Evolutionary conservation across 2,888 invertebrate species (phyloP).

Genomic region (Drosophila tanythrix): DNA sequence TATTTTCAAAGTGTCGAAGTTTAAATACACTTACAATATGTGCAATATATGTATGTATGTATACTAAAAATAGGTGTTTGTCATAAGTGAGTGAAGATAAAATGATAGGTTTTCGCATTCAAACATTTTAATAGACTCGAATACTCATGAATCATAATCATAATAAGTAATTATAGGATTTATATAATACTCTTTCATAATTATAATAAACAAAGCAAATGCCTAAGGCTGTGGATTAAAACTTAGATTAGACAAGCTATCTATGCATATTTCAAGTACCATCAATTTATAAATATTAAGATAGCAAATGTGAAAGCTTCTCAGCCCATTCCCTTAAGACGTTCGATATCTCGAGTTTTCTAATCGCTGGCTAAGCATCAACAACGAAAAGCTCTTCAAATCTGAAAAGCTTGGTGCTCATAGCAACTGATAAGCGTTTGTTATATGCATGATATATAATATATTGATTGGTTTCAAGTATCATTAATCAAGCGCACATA

Average conservation of each 20-base stretch:
- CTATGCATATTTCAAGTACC: neutral
- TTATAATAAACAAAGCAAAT: neutral
- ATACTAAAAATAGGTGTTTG: neutral
- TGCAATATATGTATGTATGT: neutral
- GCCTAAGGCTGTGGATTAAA: constrained; percentile 4
- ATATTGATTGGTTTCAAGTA: constrained; percentile 29
- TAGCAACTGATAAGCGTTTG: neutral
- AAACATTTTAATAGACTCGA: neutral
- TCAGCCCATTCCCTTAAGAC: neutral
- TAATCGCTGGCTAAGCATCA: constrained; percentile 2
- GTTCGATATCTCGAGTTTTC: constrained; percentile 1
- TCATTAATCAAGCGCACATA: constrained; percentile 23
- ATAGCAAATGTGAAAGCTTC: constrained; percentile 13
- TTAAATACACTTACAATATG: neutral
- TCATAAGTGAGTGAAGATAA: neutral
- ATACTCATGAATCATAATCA: constrained; percentile 5
- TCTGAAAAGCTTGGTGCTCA: neutral
- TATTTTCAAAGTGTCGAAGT: neutral
- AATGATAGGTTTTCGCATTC: neutral
- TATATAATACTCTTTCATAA: neutral
- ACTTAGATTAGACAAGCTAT: constrained; percentile 10
- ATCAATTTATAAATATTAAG: constrained; percentile 3
- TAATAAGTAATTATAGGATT: neutral
- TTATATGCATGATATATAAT: neutral
- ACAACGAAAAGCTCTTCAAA: neutral